Base-by-base conservation (phyloP, 2,797 vertebrate genomes). In the Manis crassicaudata region DNA sequence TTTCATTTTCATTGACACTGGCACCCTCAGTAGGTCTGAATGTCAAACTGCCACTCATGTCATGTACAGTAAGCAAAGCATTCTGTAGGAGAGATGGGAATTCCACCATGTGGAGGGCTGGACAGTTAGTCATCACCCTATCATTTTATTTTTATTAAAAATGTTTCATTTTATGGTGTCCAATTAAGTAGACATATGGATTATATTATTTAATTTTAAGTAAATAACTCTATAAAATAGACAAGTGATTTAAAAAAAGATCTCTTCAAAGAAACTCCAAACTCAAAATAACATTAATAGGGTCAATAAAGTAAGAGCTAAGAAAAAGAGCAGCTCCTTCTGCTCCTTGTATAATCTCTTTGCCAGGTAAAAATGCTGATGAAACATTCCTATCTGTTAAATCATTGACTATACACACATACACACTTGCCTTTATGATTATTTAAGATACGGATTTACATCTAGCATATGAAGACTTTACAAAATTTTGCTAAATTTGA, bases 191-290 rank as follows among this genome's bases (percentile, higher is more conserved):
- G 10, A 67, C 7, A n/a, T 35, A 58, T 4, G 43, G 32, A 72
- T 89, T 92, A 70, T 29, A 83, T 81, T 79, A 52, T 50, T 43
- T 84, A 90, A 21, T 83, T 90, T 84, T 72, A 87, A 77, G 60
- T 72, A 92, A 90, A 63, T 89, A 86, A 72, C 9, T 5, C 16
- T 82, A 65, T 35, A 75, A 96, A 94, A 88, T 67, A 92, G 50
- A 65, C 14, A 73, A 72, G 18, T 73, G 27, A 68, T 32, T 96
- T 86, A 40, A 77, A 89, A 96, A 96, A 90, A 77, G n/a, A 37
- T 62, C 83, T 82, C 79, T 70, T 84, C 83, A 79, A 89, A 87
- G 93, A 89, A 91, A 96, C 0, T 23, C 29, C 56, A 87, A 65
- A 35, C 32, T 76, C 14, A 79, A 86, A 35, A 73, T 62, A 87